These are phyloP conservation scores for Varroa destructor DNA, from an alignment of 1,140 invertebrate genomes.

Conservation along the genomic window DNA sequence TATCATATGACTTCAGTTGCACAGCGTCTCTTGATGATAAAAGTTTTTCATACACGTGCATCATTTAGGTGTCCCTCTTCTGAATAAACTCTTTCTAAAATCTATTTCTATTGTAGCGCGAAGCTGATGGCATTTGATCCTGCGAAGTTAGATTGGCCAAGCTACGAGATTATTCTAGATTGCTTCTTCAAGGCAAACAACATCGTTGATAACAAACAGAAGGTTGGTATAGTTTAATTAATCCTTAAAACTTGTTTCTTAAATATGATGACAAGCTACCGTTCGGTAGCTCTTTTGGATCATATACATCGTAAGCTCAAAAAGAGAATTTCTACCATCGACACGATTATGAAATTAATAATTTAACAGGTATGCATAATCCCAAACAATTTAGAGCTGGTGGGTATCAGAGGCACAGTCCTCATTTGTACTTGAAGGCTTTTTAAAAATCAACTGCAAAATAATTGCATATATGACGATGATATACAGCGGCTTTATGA, in stretches of 20 bases:
- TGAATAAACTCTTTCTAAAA: too few species aligned
- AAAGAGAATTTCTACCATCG: background rate
- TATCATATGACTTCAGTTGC: too few species aligned
- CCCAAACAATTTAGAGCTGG: background rate
- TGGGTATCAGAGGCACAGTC: too few species aligned
- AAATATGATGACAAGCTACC: background rate
- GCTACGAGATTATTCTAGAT: background rate
- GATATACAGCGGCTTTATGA: too few species aligned
- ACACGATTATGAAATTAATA: background rate
- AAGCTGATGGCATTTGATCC: slow-evolving; percentile 16
- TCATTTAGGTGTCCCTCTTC: too few species aligned
- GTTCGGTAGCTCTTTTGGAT: background rate
- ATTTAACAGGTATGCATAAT: background rate
- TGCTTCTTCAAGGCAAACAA: background rate
- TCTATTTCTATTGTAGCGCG: too few species aligned
- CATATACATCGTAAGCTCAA: background rate
- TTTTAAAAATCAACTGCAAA: too few species aligned
- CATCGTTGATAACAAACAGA: background rate
- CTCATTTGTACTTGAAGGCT: too few species aligned
- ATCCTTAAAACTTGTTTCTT: background rate
- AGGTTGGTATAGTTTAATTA: background rate
- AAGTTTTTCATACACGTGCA: too few species aligned
- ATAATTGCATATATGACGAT: too few species aligned
- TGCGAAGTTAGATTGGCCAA: background rate
- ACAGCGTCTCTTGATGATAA: too few species aligned